Percentiles rank a stretch among this genome's conserved stretches.
Conservation (phyloP, 2,888 invertebrate genomes). For the Eubasilissa splendida region DNA sequence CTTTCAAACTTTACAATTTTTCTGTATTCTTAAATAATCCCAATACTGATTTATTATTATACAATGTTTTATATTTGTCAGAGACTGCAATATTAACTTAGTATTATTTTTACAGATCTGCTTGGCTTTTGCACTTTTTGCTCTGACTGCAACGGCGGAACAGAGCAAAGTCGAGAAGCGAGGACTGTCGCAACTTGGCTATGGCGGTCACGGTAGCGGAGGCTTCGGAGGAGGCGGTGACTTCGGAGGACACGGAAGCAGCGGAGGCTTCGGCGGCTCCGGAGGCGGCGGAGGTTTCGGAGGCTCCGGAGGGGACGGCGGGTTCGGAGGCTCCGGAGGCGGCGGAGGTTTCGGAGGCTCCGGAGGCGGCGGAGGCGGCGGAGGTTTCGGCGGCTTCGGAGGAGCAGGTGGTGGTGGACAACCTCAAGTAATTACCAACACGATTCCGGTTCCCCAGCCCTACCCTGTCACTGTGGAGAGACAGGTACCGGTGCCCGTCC, state of each 20-base stretch:
- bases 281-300: background rate
- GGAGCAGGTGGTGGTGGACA: constrained; percentile 5
- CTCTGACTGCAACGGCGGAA: constrained; percentile 31
- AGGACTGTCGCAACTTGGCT: constrained; percentile 50
- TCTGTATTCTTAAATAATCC: too few relatives aligned
- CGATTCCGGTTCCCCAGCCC: constrained; percentile 69
- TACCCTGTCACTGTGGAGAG: constrained; percentile 70
- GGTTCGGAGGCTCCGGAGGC: background rate
- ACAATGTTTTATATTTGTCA: too few relatives aligned
- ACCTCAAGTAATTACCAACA: constrained; percentile 53
- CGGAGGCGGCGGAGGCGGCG: constrained; percentile 1
- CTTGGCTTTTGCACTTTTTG: constrained; percentile 31
- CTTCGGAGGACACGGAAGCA: background rate
- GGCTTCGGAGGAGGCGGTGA: constrained; percentile 11
- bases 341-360: constrained; percentile 20
- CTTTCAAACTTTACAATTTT: too few relatives aligned
- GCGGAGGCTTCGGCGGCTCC: constrained; percentile 2
- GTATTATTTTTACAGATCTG: constrained; percentile 25
- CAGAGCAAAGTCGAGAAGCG: constrained; percentile 54
- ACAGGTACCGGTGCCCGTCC: constrained; percentile 68
- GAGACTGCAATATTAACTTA: too few relatives aligned
- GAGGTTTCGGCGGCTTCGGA: constrained; percentile 1
- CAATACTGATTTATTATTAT: too few relatives aligned
- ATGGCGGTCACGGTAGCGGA: constrained; percentile 38
- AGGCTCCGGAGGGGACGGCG: background rate